Evolutionary conservation across 2,888 invertebrate genomes (phyloP).

Genomic region (Parelbella ahira): DNA sequence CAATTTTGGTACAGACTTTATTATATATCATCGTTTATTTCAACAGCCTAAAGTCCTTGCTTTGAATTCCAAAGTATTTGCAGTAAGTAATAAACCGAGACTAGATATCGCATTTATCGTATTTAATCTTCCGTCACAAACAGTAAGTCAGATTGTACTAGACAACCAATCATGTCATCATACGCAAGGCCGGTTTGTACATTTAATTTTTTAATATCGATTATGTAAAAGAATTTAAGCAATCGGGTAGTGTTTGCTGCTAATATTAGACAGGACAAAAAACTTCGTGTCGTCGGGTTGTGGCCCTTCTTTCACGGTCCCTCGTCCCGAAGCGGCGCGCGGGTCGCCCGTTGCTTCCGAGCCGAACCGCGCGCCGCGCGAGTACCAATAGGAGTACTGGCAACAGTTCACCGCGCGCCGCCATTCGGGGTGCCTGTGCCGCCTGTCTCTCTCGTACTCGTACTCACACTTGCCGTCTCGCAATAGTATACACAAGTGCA

Average conservation of each 20-base stretch:
- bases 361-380: slow-evolving; percentile 33
- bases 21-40: no score
- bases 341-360: slow-evolving; percentile 37
- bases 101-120: no score
- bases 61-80: no score
- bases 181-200: no score
- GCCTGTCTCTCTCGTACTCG: slow-evolving; percentile 43
- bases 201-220: no score
- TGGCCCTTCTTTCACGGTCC: slow-evolving; percentile 66
- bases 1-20: no score
- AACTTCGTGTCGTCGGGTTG: slow-evolving; percentile 54
- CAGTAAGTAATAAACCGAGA: no score
- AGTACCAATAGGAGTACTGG: slow-evolving; percentile 34
- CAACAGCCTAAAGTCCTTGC: no score
- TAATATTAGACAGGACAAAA: slow-evolving; percentile 72
- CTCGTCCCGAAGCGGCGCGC: slow-evolving; percentile 43
- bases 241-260: slow-evolving; percentile 58
- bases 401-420: slow-evolving; percentile 61
- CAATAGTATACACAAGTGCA: slow-evolving; percentile 52
- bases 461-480: slow-evolving; percentile 45
- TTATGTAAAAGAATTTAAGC: slow-evolving; percentile 52
- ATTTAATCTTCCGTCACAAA: no score
- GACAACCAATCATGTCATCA: no score
- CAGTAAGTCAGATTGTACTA: no score
- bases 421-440: slow-evolving; percentile 49